Evolutionary conservation across 2,113 vertebrate species (phyloP).

Genomic region (Oxygymnocypris stewartii): DNA sequence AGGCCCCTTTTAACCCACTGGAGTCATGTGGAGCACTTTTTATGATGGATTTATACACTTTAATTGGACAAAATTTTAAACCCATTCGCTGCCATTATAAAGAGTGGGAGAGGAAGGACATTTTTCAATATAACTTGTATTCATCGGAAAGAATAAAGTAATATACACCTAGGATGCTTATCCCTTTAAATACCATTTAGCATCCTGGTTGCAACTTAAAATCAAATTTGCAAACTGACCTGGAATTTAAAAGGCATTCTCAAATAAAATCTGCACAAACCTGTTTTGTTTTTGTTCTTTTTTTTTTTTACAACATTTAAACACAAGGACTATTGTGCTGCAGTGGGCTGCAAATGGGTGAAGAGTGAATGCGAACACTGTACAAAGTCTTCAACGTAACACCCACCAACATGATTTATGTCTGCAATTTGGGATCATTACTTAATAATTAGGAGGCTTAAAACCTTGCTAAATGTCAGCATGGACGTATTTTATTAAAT

Average conservation of each 20-base stretch:
- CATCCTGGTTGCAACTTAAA: not conserved
- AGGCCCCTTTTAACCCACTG: too few relatives aligned
- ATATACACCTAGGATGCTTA: not conserved
- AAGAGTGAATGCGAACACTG: conserved; percentile 18
- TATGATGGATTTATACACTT: not conserved
- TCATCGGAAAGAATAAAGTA: too few relatives aligned
- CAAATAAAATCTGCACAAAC: not conserved
- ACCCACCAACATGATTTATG: conserved; percentile 42
- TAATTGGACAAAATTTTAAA: not conserved
- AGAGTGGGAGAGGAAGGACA: not conserved
- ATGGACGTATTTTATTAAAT: conserved; percentile 52
- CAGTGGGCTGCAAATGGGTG: not conserved
- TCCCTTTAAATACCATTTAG: not conserved
- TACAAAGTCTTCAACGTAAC: conserved; percentile 25
- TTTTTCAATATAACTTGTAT: too few relatives aligned
- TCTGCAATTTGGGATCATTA: conserved; percentile 50
- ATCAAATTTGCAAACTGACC: not conserved
- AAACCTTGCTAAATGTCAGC: conserved; percentile 46
- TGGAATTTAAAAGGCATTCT: not conserved
- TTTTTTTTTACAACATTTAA: not conserved
- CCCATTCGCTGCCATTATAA: not conserved
- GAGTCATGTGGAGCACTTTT: too few relatives aligned
- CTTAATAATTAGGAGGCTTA: conserved; percentile 52
- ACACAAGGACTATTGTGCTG: conserved; percentile 24
- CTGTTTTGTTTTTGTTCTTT: not conserved